phyloP scores from a whole-genome alignment of 2,888 invertebrate genomes.

The Ichneumon xanthorius region DNA sequence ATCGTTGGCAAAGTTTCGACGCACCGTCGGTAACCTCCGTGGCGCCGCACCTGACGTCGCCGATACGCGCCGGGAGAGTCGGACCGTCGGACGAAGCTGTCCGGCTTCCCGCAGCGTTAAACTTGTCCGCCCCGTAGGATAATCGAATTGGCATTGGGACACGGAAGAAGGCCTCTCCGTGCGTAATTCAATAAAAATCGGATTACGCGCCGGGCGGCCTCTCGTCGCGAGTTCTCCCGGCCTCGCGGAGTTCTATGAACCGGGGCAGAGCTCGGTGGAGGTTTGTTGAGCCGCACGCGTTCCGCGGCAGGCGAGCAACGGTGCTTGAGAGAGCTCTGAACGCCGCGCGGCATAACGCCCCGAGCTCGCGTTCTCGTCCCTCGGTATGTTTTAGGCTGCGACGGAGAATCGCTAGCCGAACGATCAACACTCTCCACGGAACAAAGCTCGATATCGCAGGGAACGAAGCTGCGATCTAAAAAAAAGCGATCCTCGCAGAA shows the following conservation, averaged over 20 bases:
- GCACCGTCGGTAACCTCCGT: background rate
- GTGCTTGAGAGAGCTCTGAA: constrained; percentile 46
- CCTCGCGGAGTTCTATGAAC: constrained; percentile 57
- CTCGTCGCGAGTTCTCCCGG: background rate
- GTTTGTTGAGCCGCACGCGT: constrained; percentile 44
- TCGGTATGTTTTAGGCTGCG: background rate
- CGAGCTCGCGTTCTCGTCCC: constrained; percentile 1
- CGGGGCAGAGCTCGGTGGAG: constrained; percentile 41
- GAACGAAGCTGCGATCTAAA: background rate
- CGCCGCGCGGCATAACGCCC: constrained; percentile 41
- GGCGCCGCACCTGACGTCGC: background rate
- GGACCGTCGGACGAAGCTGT: background rate
- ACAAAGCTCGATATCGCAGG: background rate
- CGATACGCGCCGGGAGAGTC: background rate
- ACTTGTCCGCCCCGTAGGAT: background rate
- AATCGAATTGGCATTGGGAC: constrained; percentile 2
- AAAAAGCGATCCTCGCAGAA: background rate
- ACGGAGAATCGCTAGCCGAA: background rate
- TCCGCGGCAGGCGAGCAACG: constrained; percentile 21
- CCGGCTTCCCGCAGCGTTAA: constrained; percentile 6
- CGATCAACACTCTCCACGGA: background rate
- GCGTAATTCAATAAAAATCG: constrained; percentile 60
- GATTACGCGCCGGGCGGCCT: constrained; percentile 43
- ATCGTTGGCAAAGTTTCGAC: background rate
- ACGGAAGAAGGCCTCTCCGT: background rate